Percentiles rank a stretch among this genome's conserved stretches.
Evolutionary conservation across 2,888 invertebrate genomes (phyloP).

Genomic region (Melitaea athalia): DNA sequence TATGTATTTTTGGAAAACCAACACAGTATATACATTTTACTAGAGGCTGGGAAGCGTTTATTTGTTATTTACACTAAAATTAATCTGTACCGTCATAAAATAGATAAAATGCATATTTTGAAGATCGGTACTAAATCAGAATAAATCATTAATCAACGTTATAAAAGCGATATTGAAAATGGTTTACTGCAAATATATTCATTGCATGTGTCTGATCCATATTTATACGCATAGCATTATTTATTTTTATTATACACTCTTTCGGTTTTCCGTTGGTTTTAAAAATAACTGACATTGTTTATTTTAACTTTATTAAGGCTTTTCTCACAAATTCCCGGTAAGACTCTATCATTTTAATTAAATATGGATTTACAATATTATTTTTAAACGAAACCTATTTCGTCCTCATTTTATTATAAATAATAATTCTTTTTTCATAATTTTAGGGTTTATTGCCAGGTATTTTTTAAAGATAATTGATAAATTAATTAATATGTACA

Average conservation of each 20-base stretch:
- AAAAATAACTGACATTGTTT: background rate
- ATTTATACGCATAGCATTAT: constrained; percentile 16
- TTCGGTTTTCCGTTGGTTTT: background rate
- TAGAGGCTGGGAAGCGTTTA: too few relatives aligned
- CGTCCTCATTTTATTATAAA: too few relatives aligned
- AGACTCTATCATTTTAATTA: background rate
- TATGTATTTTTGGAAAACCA: too few relatives aligned
- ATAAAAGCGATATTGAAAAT: constrained; percentile 24
- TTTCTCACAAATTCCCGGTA: background rate
- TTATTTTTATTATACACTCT: constrained; percentile 1
- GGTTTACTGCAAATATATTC: constrained; percentile 33
- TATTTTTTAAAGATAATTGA: too few relatives aligned
- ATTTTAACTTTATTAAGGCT: background rate
- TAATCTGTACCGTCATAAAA: background rate
- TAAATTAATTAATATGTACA: too few relatives aligned
- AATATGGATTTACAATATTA: too few relatives aligned
- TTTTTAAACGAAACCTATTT: too few relatives aligned
- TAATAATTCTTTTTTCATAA: too few relatives aligned
- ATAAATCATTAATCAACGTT: constrained; percentile 18
- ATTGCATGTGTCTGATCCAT: constrained; percentile 16
- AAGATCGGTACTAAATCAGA: constrained; percentile 25
- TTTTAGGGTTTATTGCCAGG: too few relatives aligned
- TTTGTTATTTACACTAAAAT: too few relatives aligned
- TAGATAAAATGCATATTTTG: constrained; percentile 10
- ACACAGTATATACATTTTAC: too few relatives aligned